Conservation (phyloP, 2,113 vertebrate species). For the Heterotis niloticus region DNA sequence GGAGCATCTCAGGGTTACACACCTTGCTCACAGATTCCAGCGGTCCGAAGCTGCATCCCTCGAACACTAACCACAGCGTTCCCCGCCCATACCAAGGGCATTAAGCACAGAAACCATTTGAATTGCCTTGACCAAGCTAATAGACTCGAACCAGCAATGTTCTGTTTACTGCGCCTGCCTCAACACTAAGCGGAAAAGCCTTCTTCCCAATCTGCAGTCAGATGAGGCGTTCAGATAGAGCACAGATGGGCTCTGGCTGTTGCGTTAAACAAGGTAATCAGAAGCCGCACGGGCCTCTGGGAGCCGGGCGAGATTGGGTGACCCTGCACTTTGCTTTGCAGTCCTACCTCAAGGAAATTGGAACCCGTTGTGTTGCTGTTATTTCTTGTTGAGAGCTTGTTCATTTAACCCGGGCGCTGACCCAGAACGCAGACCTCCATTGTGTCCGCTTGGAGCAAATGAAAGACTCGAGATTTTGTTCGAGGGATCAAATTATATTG, state of each 20-base stretch:
- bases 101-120: too few relatives aligned
- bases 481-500: constrained; percentile 29
- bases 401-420: constrained; percentile 57
- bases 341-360: constrained; percentile 32
- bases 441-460: constrained; percentile 39
- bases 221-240: neutral
- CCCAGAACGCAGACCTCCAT: constrained; percentile 47
- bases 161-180: neutral
- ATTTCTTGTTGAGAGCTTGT: constrained; percentile 37
- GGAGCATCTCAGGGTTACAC: too few relatives aligned
- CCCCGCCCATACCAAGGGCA: too few relatives aligned
- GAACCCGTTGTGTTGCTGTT: constrained; percentile 37
- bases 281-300: constrained; percentile 1
- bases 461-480: constrained; percentile 38
- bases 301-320: constrained; percentile 16
- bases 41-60: too few relatives aligned
- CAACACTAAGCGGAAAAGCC: neutral
- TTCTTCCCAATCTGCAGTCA: neutral
- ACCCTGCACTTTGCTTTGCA: constrained; percentile 22
- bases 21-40: too few relatives aligned
- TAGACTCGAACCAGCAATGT: neutral
- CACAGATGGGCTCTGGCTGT: neutral
- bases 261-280: constrained; percentile 16
- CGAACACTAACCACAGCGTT: too few relatives aligned
- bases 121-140: neutral